Evolutionary conservation across 2,888 invertebrate genomes (phyloP), one percentile per base, ranked within the genome.

Genomic region (Drosophila kokeensis): DNA sequence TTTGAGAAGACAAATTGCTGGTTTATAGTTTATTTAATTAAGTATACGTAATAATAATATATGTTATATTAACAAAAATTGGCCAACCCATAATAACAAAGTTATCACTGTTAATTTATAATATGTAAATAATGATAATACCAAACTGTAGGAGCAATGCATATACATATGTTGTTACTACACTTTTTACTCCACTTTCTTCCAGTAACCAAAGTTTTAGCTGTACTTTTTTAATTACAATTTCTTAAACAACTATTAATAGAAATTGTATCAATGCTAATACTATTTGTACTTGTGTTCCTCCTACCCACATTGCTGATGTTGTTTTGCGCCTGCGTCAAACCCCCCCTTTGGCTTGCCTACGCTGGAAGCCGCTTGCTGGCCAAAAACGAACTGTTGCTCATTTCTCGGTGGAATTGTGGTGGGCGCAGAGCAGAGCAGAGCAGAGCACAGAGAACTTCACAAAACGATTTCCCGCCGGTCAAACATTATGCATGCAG

Each of bases 311-410:
- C 4, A 45, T 53, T n/a, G 15, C 40, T 45, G 27, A 34, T 34
- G n/a, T 34, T 40, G 10, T 48, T 15, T n/a, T 67, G 87, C 90
- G 71, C 73, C 58, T 75, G 84, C 87, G 87, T 52, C 42, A 32
- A 61, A 45, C 40, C 21, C 32, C 50, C 11, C 24, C 30, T 1
- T 32, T 11, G 30, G 27, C 38, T 42, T 4, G 10, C 30, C 55
- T 45, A 55, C 42, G 30, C 78, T 90, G 87, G 89, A 85, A 57
- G 58, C 48, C 59, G 52, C 58, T 49, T 63, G 61, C 48, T 61
- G 61, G 29, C 60, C 52, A 55, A 83, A 73, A 85, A 87, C 89
- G 89, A 85, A 90, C 84, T 85, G 84, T 85, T 85, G 90, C 84
- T 90, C 84, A 69, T 75, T 63, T 68, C 24, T 48, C 32, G 29